These are phyloP conservation scores for Nudaria mundana DNA, from an alignment of 2,888 invertebrate species.

Conservation along the genomic window DNA sequence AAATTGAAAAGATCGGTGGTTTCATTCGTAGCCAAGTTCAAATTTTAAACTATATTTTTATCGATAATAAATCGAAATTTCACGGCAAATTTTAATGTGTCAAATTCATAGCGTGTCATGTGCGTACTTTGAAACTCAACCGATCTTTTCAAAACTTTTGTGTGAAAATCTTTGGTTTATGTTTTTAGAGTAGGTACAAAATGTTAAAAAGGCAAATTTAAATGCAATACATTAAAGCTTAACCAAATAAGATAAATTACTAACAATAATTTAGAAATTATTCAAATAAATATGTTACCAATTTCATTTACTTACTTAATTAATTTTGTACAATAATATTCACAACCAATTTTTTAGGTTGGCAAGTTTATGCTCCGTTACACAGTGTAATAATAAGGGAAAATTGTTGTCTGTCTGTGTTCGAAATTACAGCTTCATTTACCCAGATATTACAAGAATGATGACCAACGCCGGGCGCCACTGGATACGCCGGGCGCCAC, in stretches of 20 bases:
- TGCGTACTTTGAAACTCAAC: not conserved
- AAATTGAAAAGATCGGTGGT: conserved; percentile 1
- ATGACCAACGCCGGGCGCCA: too few species aligned
- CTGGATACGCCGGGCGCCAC: too few species aligned
- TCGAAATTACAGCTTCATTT: too few species aligned
- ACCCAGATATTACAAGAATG: too few species aligned
- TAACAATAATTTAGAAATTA: conserved; percentile 17
- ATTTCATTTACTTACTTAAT: conserved; percentile 14
- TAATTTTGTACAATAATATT: conserved; percentile 33
- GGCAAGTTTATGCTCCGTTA: too few species aligned
- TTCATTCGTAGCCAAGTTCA: not conserved
- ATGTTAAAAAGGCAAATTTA: conserved; percentile 20
- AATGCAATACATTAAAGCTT: conserved; percentile 35
- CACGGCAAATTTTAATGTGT: too few species aligned
- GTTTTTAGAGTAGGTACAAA: conserved; percentile 26
- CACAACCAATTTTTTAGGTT: conserved; percentile 34
- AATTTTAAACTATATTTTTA: not conserved
- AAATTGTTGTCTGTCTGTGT: too few species aligned
- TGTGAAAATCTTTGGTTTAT: conserved; percentile 30
- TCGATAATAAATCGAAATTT: too few species aligned
- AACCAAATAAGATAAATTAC: conserved; percentile 21
- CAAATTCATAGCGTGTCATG: too few species aligned
- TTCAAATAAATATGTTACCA: conserved; percentile 21
- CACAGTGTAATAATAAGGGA: too few species aligned
- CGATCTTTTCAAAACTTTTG: conserved; percentile 13